phyloP scores from a whole-genome alignment of 2,888 invertebrate genomes.

The Eristalinus sepulchralis region DNA sequence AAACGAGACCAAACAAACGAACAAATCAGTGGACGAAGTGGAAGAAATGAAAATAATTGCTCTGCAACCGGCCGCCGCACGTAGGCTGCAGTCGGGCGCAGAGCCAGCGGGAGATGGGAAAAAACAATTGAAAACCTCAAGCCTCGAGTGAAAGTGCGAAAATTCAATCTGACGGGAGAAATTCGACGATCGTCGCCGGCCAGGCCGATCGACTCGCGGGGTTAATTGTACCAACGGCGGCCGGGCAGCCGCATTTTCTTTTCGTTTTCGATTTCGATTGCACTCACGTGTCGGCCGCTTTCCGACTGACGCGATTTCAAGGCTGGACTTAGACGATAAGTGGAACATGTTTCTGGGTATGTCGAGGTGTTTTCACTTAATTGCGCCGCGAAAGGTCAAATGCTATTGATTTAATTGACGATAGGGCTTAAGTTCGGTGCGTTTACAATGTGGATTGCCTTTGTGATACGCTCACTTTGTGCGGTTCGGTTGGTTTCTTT shows the following conservation, averaged over 20 bases:
- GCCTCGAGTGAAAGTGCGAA: conserved; percentile 54
- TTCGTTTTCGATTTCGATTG: conserved; percentile 27
- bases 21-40: background rate
- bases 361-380: conserved; percentile 30
- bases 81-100: background rate
- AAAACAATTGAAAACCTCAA: conserved; percentile 47
- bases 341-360: conserved; percentile 37
- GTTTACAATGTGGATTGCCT: background rate
- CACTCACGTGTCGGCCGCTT: conserved; percentile 47
- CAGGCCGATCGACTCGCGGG: conserved; percentile 44
- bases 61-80: conserved; percentile 46
- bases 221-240: conserved; percentile 54
- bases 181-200: conserved; percentile 13
- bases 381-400: conserved; percentile 26
- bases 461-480: background rate
- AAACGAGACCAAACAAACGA: conserved; percentile 66
- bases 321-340: conserved; percentile 42
- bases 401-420: conserved; percentile 31
- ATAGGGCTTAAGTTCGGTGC: background rate
- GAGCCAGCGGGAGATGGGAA: background rate
- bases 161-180: conserved; percentile 51
- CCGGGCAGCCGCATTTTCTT: conserved; percentile 31
- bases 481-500: background rate
- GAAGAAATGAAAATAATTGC: conserved; percentile 28
- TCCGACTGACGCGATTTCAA: conserved; percentile 52